Evolutionary conservation across 2,888 invertebrate genomes (phyloP), one percentile per base, ranked within the genome.

Genomic region (Torymus auratus): DNA sequence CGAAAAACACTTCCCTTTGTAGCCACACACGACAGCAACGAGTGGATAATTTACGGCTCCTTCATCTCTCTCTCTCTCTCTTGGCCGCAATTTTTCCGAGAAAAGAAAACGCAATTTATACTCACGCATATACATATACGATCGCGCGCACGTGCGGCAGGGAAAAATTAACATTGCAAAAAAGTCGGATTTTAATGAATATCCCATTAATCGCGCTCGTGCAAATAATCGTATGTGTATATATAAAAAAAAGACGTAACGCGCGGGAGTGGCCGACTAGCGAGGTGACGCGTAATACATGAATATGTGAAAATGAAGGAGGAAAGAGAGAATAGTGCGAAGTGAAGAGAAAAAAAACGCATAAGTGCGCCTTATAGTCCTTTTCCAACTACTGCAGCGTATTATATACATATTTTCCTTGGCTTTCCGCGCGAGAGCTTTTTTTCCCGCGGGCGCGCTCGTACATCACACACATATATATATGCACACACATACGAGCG

Each of bases 131-230:
- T 20, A 41, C 12, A 11, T 53, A 53, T 41, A 41, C 7, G 28
- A 17, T 14, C 12, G 58, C 17, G 58, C 17, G 50, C 14, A 67
- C 12, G 73, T 56, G 55, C 14, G 15, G 28, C 10, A 50, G n/a
- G 20, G 13, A 68, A 68, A 65, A 74, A 80, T 80, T 80, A 80
- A 74, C 62, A 75, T 80, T 80, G 80, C 74, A 80, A 80, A 80
- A 68, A 60, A 73, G 55, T 15, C 58, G 15, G 56, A 79, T 79
- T 41, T 73, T 68, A 79, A 79, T 78, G 72, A 78, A 72, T 62
- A 80, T 74, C 80, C 74, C 74, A 80, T 75, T 80, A 80, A 80
- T 80, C 80, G 69, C 23, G 7, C 41, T 41, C 41, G 41, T 41
- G 41, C 41, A 41, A 41, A 41, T 4, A 41, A 41, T 5, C 41